These are phyloP conservation scores for Osmerus mordax DNA, from an alignment of 2,113 vertebrate genomes.

Conservation along the genomic window DNA sequence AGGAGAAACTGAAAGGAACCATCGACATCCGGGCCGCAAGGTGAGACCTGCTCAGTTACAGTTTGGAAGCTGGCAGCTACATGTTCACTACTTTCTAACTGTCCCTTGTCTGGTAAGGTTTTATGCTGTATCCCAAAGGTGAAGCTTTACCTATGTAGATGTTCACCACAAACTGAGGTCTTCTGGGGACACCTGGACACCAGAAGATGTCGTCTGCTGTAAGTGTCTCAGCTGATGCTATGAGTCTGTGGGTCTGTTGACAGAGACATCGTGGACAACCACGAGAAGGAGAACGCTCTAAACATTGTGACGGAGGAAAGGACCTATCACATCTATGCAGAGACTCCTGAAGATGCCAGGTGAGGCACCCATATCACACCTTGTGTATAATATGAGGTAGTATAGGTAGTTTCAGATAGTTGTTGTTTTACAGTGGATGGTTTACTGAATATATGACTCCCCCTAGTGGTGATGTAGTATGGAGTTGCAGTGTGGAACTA, in stretches of 20 bases:
- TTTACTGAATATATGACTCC: constrained; percentile 44
- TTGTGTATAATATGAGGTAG: background rate
- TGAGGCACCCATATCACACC: constrained; percentile 60
- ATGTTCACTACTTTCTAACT: too few relatives aligned
- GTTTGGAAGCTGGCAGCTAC: constrained; percentile 31
- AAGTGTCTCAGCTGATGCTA: too few relatives aligned
- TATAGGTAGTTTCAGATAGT: too few relatives aligned
- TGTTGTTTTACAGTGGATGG: constrained; percentile 12
- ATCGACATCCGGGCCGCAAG: constrained; percentile 83
- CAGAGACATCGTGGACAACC: constrained; percentile 91
- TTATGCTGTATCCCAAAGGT: too few relatives aligned
- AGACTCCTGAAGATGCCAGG: constrained; percentile 92
- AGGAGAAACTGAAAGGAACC: constrained; percentile 88
- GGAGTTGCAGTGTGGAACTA: constrained; percentile 35
- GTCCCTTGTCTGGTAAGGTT: too few relatives aligned
- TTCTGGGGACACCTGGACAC: too few relatives aligned
- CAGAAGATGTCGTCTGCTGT: too few relatives aligned
- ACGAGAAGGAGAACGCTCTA: constrained; percentile 91
- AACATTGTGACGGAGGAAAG: constrained; percentile 87
- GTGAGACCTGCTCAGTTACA: constrained; percentile 54
- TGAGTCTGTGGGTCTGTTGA: constrained; percentile 19
- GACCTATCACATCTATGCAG: constrained; percentile 88
- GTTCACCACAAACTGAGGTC: too few relatives aligned
- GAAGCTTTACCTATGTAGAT: too few relatives aligned
- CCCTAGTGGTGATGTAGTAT: constrained; percentile 44